Percentiles rank a stretch among this genome's conserved stretches.
These are phyloP conservation scores for Tringa solitaria DNA, from an alignment of 2,113 vertebrate species.

Conservation along the genomic window DNA sequence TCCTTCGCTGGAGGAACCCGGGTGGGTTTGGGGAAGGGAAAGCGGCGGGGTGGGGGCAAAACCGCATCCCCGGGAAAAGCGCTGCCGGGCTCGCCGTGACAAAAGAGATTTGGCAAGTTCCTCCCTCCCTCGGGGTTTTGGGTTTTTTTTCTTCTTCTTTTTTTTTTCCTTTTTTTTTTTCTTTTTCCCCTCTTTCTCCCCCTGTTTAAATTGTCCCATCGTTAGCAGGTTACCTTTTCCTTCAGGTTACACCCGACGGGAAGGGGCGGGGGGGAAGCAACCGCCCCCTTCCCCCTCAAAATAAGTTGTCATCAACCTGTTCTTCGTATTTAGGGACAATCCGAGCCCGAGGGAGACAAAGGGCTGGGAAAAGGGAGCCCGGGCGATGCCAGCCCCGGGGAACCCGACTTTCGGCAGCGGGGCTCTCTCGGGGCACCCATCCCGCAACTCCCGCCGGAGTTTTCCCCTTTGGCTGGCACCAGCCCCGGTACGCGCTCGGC, in stretches of 20 bases:
- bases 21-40: neutral
- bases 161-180: neutral
- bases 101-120: conserved; percentile 27
- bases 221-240: neutral
- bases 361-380: neutral
- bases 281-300: neutral
- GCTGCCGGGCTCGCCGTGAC: neutral
- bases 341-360: neutral
- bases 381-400: neutral
- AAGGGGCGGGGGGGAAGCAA: neutral
- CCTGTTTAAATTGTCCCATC: neutral
- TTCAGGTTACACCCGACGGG: neutral
- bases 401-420: neutral
- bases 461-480: neutral
- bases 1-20: neutral
- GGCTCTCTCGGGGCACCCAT: neutral
- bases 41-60: neutral
- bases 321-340: neutral
- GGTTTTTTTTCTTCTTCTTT: neutral
- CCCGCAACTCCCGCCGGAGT: neutral
- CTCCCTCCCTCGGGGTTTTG: neutral
- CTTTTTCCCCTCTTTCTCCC: neutral
- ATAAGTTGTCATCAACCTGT: neutral
- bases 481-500: neutral
- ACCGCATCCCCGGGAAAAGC: neutral